Percentiles rank a stretch among this genome's conserved stretches.
Conservation (phyloP, 2,113 vertebrate genomes). For the Gavialis gangeticus region DNA sequence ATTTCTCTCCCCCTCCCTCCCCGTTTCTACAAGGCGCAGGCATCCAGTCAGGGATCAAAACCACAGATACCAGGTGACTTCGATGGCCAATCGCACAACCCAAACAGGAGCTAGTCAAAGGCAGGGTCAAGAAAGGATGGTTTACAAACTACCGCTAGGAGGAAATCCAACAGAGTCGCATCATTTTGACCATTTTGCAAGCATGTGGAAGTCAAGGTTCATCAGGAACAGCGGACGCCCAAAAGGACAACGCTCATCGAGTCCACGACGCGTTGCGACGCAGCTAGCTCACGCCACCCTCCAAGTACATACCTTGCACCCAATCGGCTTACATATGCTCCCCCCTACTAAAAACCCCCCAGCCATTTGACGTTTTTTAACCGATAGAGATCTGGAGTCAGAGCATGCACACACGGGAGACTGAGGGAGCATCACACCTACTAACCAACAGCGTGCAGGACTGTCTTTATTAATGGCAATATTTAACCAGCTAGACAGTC, state of each 20-base stretch:
- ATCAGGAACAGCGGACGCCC: not conserved
- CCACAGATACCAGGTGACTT: not conserved
- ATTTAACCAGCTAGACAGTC: not conserved
- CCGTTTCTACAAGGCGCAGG: not conserved
- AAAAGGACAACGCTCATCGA: not conserved
- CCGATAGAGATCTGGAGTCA: not conserved
- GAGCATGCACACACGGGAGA: not conserved
- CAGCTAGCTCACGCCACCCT: not conserved
- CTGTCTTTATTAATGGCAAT: not conserved
- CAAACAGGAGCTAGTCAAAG: not conserved
- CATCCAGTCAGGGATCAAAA: not conserved
- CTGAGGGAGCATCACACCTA: not conserved
- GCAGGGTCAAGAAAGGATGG: not conserved
- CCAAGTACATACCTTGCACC: not conserved
- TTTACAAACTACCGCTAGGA: not conserved
- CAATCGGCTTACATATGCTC: accelerated
- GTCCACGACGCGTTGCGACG: not conserved
- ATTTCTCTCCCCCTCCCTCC: not conserved
- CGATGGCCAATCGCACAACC: not conserved
- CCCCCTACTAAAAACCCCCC: not conserved
- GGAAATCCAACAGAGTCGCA: not conserved
- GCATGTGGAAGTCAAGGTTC: not conserved
- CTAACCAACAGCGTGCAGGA: not conserved
- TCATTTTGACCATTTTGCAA: not conserved
- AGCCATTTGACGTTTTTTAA: not conserved